These are phyloP conservation scores for Xanthia togata DNA, from an alignment of 2,888 invertebrate genomes.

Conservation along the genomic window DNA sequence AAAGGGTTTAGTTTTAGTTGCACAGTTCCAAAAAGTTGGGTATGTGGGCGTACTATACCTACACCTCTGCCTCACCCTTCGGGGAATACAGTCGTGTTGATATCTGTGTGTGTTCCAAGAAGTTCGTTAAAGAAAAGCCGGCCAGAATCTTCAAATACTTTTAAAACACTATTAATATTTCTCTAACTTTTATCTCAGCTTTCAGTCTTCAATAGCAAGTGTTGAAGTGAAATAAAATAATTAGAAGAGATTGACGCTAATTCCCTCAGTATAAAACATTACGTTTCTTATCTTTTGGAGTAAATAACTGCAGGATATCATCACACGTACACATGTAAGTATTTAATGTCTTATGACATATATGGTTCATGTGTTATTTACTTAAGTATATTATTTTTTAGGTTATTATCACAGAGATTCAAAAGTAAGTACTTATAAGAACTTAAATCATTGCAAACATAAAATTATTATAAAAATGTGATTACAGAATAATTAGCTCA, in stretches of 20 bases:
- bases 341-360: conserved; percentile 20
- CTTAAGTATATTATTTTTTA: conserved; percentile 30
- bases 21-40: background rate
- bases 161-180: background rate
- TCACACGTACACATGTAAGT: background rate
- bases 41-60: background rate
- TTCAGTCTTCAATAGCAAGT: background rate
- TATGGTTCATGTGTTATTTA: conserved; percentile 34
- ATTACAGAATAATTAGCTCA: conserved; percentile 57
- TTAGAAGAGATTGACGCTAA: conserved; percentile 28
- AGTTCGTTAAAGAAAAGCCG: background rate
- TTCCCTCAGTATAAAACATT: conserved; percentile 38
- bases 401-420: conserved; percentile 30
- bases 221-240: conserved; percentile 34
- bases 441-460: conserved; percentile 42
- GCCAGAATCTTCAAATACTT: background rate
- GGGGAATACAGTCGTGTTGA: background rate
- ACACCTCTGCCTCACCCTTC: too few species aligned
- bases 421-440: conserved; percentile 9
- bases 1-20: background rate
- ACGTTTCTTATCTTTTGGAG: conserved; percentile 33
- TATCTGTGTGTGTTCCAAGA: background rate
- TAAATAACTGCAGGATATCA: conserved; percentile 30
- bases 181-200: background rate
- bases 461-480: conserved; percentile 29